Percentiles rank a stretch among this genome's conserved stretches.
These are phyloP conservation scores for Hemicordylus capensis DNA, from an alignment of 2,113 vertebrate species.

Conservation along the genomic window DNA sequence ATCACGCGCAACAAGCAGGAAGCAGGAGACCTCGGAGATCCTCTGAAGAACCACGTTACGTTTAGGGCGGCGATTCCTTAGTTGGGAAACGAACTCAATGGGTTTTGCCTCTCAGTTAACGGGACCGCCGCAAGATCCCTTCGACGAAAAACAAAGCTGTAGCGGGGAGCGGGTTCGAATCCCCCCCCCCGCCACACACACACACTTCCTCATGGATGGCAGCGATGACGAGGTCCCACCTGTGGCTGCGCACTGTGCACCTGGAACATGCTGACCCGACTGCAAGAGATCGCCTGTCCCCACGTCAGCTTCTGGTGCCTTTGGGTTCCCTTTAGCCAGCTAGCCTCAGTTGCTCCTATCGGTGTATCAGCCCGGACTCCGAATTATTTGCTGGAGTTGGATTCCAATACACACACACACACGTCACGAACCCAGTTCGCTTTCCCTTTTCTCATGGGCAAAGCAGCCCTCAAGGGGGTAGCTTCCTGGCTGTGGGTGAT, in stretches of 20 bases:
- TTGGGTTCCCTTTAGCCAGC: neutral
- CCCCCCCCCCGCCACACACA: neutral
- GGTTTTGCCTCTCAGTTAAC: neutral
- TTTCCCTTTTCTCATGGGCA: neutral
- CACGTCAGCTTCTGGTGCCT: neutral
- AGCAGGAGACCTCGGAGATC: no score
- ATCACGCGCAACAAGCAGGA: neutral
- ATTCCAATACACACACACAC: no score
- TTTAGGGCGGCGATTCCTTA: neutral
- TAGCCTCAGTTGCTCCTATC: neutral
- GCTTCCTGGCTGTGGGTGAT: no score
- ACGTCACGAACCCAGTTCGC: no score
- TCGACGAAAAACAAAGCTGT: no score
- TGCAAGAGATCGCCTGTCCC: neutral
- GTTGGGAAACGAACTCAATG: neutral
- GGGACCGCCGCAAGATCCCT: no score
- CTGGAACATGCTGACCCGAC: neutral
- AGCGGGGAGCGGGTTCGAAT: no score
- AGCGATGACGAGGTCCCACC: neutral
- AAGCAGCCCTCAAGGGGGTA: constrained; percentile 1
- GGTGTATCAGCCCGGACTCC: no score
- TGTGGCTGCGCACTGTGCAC: neutral
- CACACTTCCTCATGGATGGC: neutral
- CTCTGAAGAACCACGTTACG: neutral
- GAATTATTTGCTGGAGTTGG: no score